These are phyloP conservation scores for Actenoides lindsayi DNA, from an alignment of 2,113 vertebrate species.

Conservation along the genomic window DNA sequence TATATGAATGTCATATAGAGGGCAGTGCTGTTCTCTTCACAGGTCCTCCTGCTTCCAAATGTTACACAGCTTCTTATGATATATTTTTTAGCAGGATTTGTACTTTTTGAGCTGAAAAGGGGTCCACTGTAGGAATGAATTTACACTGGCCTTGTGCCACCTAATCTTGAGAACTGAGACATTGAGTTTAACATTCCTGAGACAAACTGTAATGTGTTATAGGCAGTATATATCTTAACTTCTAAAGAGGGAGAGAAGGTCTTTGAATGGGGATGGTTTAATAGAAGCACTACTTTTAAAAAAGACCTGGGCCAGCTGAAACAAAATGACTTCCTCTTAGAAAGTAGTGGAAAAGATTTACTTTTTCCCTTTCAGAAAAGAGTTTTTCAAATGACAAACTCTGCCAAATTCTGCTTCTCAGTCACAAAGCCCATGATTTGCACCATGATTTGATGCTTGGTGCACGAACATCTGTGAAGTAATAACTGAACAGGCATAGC, in stretches of 20 bases:
- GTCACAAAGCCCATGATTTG: background rate
- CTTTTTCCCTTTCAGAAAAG: background rate
- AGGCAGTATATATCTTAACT: background rate
- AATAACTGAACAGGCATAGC: background rate
- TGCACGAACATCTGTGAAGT: background rate
- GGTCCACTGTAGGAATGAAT: conserved; percentile 15
- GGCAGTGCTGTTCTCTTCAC: conserved; percentile 39
- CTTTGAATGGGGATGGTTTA: background rate
- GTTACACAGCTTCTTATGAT: background rate
- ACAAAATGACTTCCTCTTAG: background rate
- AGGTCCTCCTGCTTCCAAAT: conserved; percentile 3
- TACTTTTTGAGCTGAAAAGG: conserved; percentile 24
- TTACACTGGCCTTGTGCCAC: conserved; percentile 22
- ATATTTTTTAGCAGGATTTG: conserved; percentile 2
- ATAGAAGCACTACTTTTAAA: background rate
- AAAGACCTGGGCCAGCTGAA: background rate
- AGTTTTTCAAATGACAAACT: background rate
- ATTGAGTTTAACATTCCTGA: conserved; percentile 4
- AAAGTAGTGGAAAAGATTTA: background rate
- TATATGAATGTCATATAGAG: conserved; percentile 43
- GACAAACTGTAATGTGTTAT: background rate
- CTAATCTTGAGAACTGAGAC: background rate
- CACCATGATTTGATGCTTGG: background rate
- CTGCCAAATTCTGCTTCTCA: background rate
- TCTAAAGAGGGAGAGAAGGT: background rate